Conservation (phyloP, 2,888 invertebrate species). For the Orthosia cruda region DNA sequence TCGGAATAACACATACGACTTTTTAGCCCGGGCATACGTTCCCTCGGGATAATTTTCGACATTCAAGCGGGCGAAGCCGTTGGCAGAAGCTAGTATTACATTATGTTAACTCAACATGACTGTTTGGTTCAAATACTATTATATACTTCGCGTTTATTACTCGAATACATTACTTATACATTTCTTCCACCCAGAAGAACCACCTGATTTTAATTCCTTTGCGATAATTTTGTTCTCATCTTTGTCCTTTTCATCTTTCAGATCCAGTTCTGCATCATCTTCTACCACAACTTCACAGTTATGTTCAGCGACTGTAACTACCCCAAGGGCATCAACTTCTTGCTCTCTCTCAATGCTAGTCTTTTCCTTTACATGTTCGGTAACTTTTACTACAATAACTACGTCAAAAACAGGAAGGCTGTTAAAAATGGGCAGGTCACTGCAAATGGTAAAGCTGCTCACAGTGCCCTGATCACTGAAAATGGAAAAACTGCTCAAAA, state of each 20-base stretch:
- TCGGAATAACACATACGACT: too few relatives aligned
- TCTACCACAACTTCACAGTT: slow-evolving; percentile 93
- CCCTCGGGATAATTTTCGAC: too few relatives aligned
- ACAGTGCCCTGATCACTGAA: slow-evolving; percentile 61
- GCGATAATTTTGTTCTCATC: not conserved
- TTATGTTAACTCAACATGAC: not conserved
- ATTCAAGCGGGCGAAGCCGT: too few relatives aligned
- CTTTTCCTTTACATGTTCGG: slow-evolving; percentile 95
- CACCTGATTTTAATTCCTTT: not conserved
- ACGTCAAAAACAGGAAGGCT: slow-evolving; percentile 84
- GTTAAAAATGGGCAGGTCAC: slow-evolving; percentile 35
- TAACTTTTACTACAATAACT: slow-evolving; percentile 94
- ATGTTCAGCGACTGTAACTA: slow-evolving; percentile 94
- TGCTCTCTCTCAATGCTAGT: slow-evolving; percentile 93
- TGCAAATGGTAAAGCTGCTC: slow-evolving; percentile 72
- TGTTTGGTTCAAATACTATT: not conserved
- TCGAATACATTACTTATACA: not conserved
- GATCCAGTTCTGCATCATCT: slow-evolving; percentile 94
- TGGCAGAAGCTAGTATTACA: too few relatives aligned
- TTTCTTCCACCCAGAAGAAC: not conserved
- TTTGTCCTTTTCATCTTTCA: slow-evolving; percentile 43
- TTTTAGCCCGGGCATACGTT: too few relatives aligned
- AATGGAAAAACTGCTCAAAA: slow-evolving; percentile 55
- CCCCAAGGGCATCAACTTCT: slow-evolving; percentile 93
- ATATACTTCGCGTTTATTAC: not conserved